Percentiles rank a stretch among this genome's conserved stretches.
These are phyloP conservation scores for Heliconius charithonia DNA, from an alignment of 2,888 invertebrate genomes.

Conservation along the genomic window DNA sequence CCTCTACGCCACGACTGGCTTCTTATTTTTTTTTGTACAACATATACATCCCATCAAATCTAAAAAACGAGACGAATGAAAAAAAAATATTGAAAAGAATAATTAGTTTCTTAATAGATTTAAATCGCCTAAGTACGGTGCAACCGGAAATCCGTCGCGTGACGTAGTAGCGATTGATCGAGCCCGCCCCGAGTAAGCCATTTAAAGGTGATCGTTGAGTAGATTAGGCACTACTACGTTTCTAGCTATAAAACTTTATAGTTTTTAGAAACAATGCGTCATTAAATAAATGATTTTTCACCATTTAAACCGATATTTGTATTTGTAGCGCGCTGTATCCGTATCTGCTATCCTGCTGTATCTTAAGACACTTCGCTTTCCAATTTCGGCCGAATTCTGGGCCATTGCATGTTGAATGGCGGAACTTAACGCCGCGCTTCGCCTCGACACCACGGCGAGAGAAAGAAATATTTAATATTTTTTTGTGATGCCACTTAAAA, in stretches of 20 bases:
- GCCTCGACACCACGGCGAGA: too few relatives aligned
- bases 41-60: background rate
- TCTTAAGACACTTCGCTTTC: too few relatives aligned
- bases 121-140: conserved; percentile 35
- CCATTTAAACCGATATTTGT: too few relatives aligned
- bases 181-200: conserved; percentile 27
- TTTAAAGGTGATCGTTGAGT: conserved; percentile 26
- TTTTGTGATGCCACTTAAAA: conserved; percentile 14
- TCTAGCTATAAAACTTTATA: conserved; percentile 16
- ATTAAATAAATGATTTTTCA: background rate
- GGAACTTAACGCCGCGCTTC: too few relatives aligned
- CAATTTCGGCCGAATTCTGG: too few relatives aligned
- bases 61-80: background rate
- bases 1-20: too few relatives aligned
- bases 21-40: too few relatives aligned
- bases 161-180: conserved; percentile 36
- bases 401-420: too few relatives aligned
- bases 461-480: too few relatives aligned
- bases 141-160: conserved; percentile 35
- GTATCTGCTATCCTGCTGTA: too few relatives aligned
- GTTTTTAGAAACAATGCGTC: background rate
- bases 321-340: too few relatives aligned
- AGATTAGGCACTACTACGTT: conserved; percentile 25
- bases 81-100: background rate
- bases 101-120: conserved; percentile 34